phyloP scores from a whole-genome alignment of 2,113 vertebrate genomes.

The Maccullochella peelii region DNA sequence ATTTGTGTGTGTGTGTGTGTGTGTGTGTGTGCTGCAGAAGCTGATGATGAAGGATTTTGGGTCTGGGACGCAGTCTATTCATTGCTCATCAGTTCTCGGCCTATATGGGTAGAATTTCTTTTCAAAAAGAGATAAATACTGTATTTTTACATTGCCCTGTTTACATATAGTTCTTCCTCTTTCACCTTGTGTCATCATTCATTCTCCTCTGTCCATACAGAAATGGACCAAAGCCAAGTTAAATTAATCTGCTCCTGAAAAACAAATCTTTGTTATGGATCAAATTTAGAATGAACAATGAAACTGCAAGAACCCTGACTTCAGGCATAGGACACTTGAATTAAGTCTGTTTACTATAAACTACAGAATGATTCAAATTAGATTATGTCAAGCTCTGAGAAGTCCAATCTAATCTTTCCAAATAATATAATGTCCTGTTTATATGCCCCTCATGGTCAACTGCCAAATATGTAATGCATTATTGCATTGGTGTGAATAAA shows the following conservation, averaged over 20 bases:
- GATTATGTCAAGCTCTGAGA: neutral
- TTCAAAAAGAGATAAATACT: neutral
- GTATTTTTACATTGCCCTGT: neutral
- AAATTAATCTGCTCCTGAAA: neutral
- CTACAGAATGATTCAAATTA: neutral
- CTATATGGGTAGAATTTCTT: neutral
- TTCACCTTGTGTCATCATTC: too few relatives aligned
- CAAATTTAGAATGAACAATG: neutral
- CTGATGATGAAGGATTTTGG: conserved; percentile 31
- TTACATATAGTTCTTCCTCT: neutral
- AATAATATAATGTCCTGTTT: neutral
- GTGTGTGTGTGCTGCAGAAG: conserved; percentile 12
- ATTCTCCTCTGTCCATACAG: neutral
- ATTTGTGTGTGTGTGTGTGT: neutral
- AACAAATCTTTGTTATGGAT: neutral
- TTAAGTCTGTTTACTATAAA: neutral
- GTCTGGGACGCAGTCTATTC: neutral
- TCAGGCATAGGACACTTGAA: neutral
- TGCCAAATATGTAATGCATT: neutral
- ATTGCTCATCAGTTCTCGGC: neutral
- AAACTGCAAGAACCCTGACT: neutral
- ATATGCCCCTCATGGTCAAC: neutral
- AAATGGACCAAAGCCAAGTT: neutral
- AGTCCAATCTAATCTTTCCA: neutral
- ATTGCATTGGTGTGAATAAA: neutral